phyloP scores from a whole-genome alignment of 2,888 invertebrate genomes.

The Drosophila neoperkinsi region DNA sequence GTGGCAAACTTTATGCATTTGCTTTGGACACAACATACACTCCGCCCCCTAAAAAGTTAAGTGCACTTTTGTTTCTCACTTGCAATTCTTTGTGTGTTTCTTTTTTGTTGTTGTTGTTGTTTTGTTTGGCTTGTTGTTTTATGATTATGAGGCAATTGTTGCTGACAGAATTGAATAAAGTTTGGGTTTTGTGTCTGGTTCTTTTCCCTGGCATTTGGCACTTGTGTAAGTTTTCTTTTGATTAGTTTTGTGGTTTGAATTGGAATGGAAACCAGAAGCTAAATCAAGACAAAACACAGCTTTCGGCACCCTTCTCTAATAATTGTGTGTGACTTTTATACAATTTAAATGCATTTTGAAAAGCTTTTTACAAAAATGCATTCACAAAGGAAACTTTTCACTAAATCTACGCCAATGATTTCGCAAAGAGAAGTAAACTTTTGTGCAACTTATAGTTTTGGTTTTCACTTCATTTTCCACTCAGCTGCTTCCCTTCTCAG shows the following conservation, averaged over 20 bases:
- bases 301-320: neutral
- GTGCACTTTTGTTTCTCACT: constrained; percentile 62
- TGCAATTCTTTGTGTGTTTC: constrained; percentile 42
- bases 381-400: constrained; percentile 1
- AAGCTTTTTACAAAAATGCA: constrained; percentile 8
- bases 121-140: constrained; percentile 36
- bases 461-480: constrained; percentile 45
- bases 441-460: constrained; percentile 20
- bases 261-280: constrained; percentile 1
- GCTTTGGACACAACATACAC: constrained; percentile 30
- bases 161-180: constrained; percentile 70
- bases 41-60: constrained; percentile 34
- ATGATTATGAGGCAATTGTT: constrained; percentile 68
- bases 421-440: constrained; percentile 23
- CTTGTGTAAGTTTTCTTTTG: constrained; percentile 72
- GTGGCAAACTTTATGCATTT: constrained; percentile 74
- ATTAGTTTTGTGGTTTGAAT: constrained; percentile 61
- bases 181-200: constrained; percentile 32
- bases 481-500: constrained; percentile 34
- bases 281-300: neutral
- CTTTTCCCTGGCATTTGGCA: constrained; percentile 31
- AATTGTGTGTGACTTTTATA: constrained; percentile 27
- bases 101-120: constrained; percentile 17
- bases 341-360: constrained; percentile 6
- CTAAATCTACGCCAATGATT: neutral